Base-by-base conservation (phyloP, 2,888 invertebrate species). In the Autographa pulchrina region DNA sequence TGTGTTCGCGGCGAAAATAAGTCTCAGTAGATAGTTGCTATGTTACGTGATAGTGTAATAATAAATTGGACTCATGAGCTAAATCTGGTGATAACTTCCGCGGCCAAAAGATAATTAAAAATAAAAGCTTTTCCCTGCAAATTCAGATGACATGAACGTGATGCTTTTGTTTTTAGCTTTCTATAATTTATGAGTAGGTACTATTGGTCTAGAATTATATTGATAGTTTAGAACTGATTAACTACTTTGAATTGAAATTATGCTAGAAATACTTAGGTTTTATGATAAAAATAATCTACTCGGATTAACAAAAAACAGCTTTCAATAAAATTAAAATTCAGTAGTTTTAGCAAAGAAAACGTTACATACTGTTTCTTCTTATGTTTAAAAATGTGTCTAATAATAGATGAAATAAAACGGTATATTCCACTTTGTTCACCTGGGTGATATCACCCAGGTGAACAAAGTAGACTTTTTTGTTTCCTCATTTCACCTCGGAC, bases 51-150 rank as follows among this genome's bases (percentile, higher is more conserved):
- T 25, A 25, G 54, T 11, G 25, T 20, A 56, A 56, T 56, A 56
- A 56, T 56, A 56, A 13, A 20, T 8, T 56, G 20, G 20, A 56
- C 13, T 56, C 20, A 25, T 56, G 54, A 56, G 20, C 54, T 25
- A 56, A 56, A 56, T 56, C 20, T 25, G 11, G 54, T 20, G 54
- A 56, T 20, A 11, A 20, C 13, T 25, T 56, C 54, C 20, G 20
- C 8, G 8, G 54, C 11, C 4, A 54, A 18, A 25, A 13, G 25
- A 56, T 56, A 20, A 20, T 25, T 56, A 56, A 56, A 56, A 56
- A 56, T 56, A 56, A 56, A 56, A 56, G 25, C 54, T 56, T 56
- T 25, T 11, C 54, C 18, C 20, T 54, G 54, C 18, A 20, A n/a
- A 48, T 48, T 6, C n/a, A n/a, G 6, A n/a, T n/a, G 25, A 25